Evolutionary conservation across 2,888 invertebrate genomes (phyloP).

Genomic region (Imbricaverruca yamaguchii): DNA sequence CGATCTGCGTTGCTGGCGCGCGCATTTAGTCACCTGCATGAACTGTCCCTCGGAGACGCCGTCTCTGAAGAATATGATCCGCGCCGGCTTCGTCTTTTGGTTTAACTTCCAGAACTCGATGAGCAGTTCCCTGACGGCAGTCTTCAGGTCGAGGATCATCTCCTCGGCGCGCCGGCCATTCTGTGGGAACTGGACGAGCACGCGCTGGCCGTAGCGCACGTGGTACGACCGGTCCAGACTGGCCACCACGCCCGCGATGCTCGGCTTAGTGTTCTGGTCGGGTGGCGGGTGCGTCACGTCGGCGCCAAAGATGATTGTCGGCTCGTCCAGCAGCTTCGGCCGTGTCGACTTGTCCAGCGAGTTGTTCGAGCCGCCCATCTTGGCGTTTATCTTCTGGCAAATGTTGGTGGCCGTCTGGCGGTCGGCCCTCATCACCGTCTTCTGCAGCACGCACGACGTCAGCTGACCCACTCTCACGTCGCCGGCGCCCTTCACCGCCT

Average conservation of each 20-base stretch:
- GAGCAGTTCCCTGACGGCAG: slow-evolving; percentile 53
- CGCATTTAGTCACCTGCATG: neutral
- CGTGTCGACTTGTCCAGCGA: slow-evolving; percentile 36
- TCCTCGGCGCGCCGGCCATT: neutral
- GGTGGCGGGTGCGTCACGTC: slow-evolving; percentile 89
- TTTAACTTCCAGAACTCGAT: slow-evolving; percentile 46
- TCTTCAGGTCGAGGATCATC: neutral
- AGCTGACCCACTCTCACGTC: slow-evolving; percentile 38
- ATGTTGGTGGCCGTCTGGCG: slow-evolving; percentile 60
- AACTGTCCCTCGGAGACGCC: slow-evolving; percentile 85
- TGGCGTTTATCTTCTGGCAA: slow-evolving; percentile 59
- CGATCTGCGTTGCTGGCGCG: too few relatives aligned
- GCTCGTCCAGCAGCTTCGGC: slow-evolving; percentile 41
- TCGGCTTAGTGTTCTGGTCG: slow-evolving; percentile 53
- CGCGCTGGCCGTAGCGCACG: slow-evolving; percentile 10
- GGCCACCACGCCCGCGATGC: slow-evolving; percentile 51
- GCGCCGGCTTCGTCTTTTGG: slow-evolving; percentile 50
- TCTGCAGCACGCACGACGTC: slow-evolving; percentile 42
- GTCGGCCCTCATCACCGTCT: slow-evolving; percentile 39
- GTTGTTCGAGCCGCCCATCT: slow-evolving; percentile 76
- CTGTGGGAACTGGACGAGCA: slow-evolving; percentile 7
- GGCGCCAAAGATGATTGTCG: slow-evolving; percentile 69
- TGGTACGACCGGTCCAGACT: slow-evolving; percentile 36
- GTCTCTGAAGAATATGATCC: slow-evolving; percentile 66
- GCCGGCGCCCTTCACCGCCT: slow-evolving; percentile 47